A percentile compares a stretch with the other conserved stretches of the same genome.
phyloP scores from a whole-genome alignment of 2,113 vertebrate species.

The Hipposideros armiger region DNA sequence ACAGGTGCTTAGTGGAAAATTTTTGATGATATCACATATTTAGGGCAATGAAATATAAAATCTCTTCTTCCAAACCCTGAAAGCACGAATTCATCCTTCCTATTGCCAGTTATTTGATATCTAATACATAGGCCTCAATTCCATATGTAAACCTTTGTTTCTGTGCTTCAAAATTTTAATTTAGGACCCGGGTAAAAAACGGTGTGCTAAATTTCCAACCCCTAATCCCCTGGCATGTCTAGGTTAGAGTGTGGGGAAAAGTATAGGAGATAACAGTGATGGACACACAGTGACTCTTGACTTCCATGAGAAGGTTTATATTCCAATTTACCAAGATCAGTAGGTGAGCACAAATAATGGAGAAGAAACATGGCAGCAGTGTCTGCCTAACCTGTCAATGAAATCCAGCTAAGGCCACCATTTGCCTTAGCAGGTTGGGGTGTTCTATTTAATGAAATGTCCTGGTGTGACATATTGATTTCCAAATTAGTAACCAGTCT shows the following conservation, averaged over 20 bases:
- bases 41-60: conserved; percentile 33
- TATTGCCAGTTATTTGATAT: conserved; percentile 34
- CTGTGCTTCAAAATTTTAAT: conserved; percentile 37
- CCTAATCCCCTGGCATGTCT: neutral
- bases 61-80: neutral
- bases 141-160: conserved; percentile 33
- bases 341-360: neutral
- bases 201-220: conserved; percentile 15
- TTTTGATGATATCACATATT: conserved; percentile 45
- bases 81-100: conserved; percentile 23
- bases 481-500: conserved; percentile 38
- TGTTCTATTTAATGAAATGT: conserved; percentile 50
- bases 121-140: conserved; percentile 37
- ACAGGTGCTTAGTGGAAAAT: neutral
- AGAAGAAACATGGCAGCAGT: neutral
- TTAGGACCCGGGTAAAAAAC: neutral
- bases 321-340: neutral
- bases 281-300: conserved; percentile 20
- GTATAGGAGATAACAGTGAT: neutral
- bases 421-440: neutral
- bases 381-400: neutral
- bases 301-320: conserved; percentile 38
- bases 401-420: neutral
- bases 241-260: neutral
- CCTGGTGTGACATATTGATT: conserved; percentile 32